Conservation (phyloP, 92 coral and sea anemone genomes). For the Phymanthus crucifer region DNA sequence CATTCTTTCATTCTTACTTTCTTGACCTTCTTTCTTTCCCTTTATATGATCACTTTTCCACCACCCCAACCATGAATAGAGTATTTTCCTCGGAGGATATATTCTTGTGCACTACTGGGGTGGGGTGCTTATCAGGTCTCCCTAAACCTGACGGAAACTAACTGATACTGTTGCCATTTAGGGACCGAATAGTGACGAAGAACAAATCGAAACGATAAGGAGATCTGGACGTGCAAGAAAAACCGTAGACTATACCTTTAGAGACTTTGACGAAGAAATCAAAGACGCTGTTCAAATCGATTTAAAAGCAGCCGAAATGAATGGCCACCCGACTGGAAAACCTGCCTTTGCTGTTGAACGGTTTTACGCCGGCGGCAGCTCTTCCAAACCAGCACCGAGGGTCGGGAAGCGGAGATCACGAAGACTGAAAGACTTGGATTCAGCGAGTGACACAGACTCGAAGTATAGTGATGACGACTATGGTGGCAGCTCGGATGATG, state of each 20-base stretch:
- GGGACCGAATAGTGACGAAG: conserved; percentile 73
- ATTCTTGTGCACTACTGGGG: too few species aligned
- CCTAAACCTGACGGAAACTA: background rate
- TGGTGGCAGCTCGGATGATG: conserved; percentile 75
- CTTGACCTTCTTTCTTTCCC: too few species aligned
- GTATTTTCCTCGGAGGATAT: too few species aligned
- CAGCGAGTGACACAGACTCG: conserved; percentile 85
- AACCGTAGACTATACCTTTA: conserved; percentile 95
- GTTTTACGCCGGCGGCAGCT: conserved; percentile 26
- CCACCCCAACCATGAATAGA: too few species aligned
- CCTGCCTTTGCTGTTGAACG: conserved; percentile 59
- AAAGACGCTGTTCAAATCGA: conserved; percentile 84
- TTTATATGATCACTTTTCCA: too few species aligned
- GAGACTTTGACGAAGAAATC: conserved; percentile 95
- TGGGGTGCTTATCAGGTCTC: background rate
- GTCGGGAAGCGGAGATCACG: conserved; percentile 67
- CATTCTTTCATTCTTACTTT: too few species aligned
- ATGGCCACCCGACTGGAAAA: conserved; percentile 53
- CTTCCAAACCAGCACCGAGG: background rate
- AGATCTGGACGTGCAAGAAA: conserved; percentile 93
- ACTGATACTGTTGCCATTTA: background rate
- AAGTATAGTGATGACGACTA: conserved; percentile 70
- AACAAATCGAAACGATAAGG: conserved; percentile 55
- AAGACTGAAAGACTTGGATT: conserved; percentile 75
- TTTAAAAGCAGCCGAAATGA: conserved; percentile 61